A percentile compares a stretch with the other conserved stretches of the same genome.
These are phyloP conservation scores for Lasioglossum figueresi DNA, from an alignment of 2,888 invertebrate genomes.

Conservation along the genomic window DNA sequence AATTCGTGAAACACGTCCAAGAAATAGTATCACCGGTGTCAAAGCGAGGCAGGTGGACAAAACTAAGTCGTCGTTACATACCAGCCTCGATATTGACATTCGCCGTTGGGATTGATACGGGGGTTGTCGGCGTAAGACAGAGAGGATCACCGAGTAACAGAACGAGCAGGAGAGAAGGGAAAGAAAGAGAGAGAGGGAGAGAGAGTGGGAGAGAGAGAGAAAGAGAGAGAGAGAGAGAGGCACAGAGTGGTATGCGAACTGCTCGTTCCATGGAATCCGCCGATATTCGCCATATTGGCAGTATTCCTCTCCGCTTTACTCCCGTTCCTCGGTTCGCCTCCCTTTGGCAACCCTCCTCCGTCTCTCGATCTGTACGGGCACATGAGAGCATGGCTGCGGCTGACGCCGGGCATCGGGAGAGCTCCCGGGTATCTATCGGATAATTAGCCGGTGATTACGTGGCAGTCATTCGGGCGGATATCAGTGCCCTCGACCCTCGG, in stretches of 20 bases:
- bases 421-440: slow-evolving; percentile 82
- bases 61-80: slow-evolving; percentile 43
- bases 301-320: slow-evolving; percentile 67
- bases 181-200: slow-evolving; percentile 29
- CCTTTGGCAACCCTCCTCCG: slow-evolving; percentile 58
- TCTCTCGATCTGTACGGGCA: slow-evolving; percentile 54
- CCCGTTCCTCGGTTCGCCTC: slow-evolving; percentile 64
- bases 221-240: slow-evolving; percentile 18
- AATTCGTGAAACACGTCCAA: background rate
- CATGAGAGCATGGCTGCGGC: slow-evolving; percentile 68
- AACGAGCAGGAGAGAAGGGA: background rate
- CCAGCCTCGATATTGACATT: slow-evolving; percentile 67
- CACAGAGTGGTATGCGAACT: slow-evolving; percentile 22
- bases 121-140: slow-evolving; percentile 29
- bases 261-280: slow-evolving; percentile 58
- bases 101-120: slow-evolving; percentile 63
- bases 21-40: slow-evolving; percentile 7
- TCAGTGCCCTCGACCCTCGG: slow-evolving; percentile 78
- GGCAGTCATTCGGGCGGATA: slow-evolving; percentile 82
- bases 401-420: slow-evolving; percentile 72
- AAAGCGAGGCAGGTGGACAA: slow-evolving; percentile 24
- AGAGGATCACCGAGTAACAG: slow-evolving; percentile 6
- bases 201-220: slow-evolving; percentile 18
- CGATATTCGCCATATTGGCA: slow-evolving; percentile 73
- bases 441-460: slow-evolving; percentile 84